Evolutionary conservation across 2,797 vertebrate species (phyloP).

Genomic region (Jordanella pulchra): DNA sequence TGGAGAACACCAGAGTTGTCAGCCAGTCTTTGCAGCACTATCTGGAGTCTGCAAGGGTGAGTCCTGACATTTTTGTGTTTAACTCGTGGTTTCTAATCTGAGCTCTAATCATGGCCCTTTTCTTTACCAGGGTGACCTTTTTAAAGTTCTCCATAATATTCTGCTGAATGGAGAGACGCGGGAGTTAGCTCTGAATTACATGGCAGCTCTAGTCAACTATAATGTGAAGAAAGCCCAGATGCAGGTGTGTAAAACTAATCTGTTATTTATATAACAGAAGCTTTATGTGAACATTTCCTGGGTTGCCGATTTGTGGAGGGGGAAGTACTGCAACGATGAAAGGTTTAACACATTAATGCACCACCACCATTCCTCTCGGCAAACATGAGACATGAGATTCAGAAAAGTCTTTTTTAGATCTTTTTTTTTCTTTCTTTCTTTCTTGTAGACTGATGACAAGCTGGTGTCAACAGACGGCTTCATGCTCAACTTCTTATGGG

Average conservation of each 20-base stretch:
- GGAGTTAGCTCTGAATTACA: conserved; percentile 93
- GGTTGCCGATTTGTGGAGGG: neutral
- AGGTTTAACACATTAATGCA: neutral
- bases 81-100: neutral
- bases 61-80: neutral
- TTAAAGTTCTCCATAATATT: conserved; percentile 95
- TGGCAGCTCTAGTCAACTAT: conserved; percentile 94
- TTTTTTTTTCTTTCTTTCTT: neutral
- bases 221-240: conserved; percentile 99
- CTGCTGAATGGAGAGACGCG: conserved; percentile 95
- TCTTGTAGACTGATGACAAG: conserved; percentile 91
- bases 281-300: neutral
- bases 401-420: neutral
- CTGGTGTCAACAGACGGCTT: conserved; percentile 97
- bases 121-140: conserved; percentile 89
- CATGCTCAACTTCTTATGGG: conserved; percentile 99
- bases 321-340: neutral
- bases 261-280: neutral
- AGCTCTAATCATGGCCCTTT: conserved; percentile 5
- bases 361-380: neutral
- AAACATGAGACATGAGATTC: neutral
- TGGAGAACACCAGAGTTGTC: conserved; percentile 96
- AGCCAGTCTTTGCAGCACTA: conserved; percentile 98
- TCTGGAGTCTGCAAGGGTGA: conserved; percentile 92
- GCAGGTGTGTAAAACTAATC: conserved; percentile 82